These are phyloP conservation scores for Balanococcus diminutus DNA, from an alignment of 2,888 invertebrate species.

Conservation along the genomic window DNA sequence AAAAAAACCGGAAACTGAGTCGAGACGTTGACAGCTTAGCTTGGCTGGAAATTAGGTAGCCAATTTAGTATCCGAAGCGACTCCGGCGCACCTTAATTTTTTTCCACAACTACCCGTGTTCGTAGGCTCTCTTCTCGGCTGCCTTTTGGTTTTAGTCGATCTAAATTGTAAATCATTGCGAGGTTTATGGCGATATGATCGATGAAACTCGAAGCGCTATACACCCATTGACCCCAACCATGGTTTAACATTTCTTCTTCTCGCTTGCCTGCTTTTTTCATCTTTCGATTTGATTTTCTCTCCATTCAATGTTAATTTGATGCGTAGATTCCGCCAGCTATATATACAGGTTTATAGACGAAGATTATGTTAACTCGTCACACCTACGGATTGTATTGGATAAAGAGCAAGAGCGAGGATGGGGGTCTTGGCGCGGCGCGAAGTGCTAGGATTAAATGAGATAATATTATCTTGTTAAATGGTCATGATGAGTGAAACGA, in stretches of 20 bases:
- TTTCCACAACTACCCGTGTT: background rate
- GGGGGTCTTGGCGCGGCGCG: background rate
- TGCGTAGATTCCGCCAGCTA: background rate
- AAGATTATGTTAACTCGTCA: constrained; percentile 45
- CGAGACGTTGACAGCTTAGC: constrained; percentile 42
- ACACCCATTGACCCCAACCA: constrained; percentile 45
- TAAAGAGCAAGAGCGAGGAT: background rate
- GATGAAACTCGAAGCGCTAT: constrained; percentile 33
- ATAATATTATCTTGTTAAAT: constrained; percentile 35
- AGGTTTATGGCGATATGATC: constrained; percentile 29
- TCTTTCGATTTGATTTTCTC: background rate
- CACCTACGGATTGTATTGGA: constrained; percentile 40
- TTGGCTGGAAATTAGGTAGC: constrained; percentile 42
- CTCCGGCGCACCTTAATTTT: background rate
- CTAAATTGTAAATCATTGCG: constrained; percentile 26
- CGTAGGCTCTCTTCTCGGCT: background rate
- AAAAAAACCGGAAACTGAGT: constrained; percentile 2
- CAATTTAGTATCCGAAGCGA: background rate
- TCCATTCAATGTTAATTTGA: constrained; percentile 49
- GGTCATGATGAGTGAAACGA: constrained; percentile 34
- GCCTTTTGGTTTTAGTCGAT: background rate
- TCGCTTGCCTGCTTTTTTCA: background rate
- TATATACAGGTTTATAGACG: background rate
- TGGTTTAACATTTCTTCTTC: background rate
- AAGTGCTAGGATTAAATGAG: background rate